These are phyloP conservation scores for Anoura caudifer DNA, from an alignment of 2,113 vertebrate genomes.

Conservation along the genomic window DNA sequence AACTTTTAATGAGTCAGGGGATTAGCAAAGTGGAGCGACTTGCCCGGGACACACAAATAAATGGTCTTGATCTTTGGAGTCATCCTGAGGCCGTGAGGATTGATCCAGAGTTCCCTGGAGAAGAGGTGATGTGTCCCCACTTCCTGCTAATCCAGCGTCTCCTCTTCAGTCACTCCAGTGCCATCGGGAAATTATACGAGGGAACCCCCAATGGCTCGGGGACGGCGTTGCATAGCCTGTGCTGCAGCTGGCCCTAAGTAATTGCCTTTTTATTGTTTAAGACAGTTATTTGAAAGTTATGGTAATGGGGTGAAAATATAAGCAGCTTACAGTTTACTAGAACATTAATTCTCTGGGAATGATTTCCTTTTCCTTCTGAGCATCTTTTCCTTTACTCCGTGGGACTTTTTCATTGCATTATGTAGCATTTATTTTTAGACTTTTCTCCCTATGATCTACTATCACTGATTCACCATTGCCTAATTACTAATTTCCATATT, in stretches of 20 bases:
- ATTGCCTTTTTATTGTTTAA: slow-evolving; percentile 57
- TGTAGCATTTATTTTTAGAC: slow-evolving; percentile 44
- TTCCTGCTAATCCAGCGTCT: neutral
- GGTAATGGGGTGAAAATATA: slow-evolving; percentile 60
- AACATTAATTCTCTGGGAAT: slow-evolving; percentile 58
- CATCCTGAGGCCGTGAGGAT: neutral
- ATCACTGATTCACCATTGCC: neutral
- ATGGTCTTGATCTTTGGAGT: neutral
- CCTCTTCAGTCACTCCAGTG: neutral
- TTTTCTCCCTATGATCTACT: slow-evolving; percentile 6
- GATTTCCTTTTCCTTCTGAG: slow-evolving; percentile 17
- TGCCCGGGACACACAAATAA: neutral
- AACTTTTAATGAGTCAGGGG: neutral
- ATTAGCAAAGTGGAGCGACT: neutral
- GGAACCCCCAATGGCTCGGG: neutral
- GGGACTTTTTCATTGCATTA: slow-evolving; percentile 4
- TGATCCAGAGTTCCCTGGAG: neutral
- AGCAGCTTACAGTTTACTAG: slow-evolving; percentile 59
- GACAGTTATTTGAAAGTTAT: slow-evolving; percentile 65
- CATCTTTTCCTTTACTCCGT: neutral
- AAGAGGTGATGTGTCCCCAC: neutral
- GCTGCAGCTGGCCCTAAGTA: slow-evolving; percentile 38
- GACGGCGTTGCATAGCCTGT: neutral
- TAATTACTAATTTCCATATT: neutral
- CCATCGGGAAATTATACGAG: neutral